Evolutionary conservation across 2,797 vertebrate species (phyloP).

Genomic region (Novumbra hubbsi): DNA sequence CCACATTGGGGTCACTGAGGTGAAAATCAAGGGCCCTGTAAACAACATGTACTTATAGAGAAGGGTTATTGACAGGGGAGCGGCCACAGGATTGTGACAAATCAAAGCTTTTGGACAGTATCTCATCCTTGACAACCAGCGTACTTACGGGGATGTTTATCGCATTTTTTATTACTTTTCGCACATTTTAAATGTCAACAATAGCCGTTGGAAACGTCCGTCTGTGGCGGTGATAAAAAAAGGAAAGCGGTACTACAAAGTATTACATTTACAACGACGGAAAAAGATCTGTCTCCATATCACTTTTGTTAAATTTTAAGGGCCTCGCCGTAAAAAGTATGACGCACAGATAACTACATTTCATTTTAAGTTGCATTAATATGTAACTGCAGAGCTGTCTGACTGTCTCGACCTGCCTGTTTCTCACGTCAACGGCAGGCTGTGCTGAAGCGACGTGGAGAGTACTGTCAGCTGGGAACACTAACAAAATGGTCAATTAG

Average conservation of each 20-base stretch:
- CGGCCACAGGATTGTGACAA: background rate
- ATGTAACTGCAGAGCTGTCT: background rate
- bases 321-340: too few species aligned
- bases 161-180: background rate
- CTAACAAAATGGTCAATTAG: slow-evolving; percentile 69
- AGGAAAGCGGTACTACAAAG: background rate
- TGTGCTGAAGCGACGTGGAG: slow-evolving; percentile 32
- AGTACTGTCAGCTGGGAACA: slow-evolving; percentile 40
- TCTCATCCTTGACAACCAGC: background rate
- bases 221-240: background rate
- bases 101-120: background rate
- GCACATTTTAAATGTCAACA: background rate
- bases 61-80: slow-evolving; percentile 10
- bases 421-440: slow-evolving; percentile 30
- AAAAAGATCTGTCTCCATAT: background rate
- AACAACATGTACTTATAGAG: slow-evolving; percentile 53
- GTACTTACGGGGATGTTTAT: background rate
- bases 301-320: background rate
- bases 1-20: slow-evolving; percentile 67
- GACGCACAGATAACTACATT: background rate
- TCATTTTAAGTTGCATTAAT: background rate
- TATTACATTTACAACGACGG: background rate
- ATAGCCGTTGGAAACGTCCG: background rate
- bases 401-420: slow-evolving; percentile 1
- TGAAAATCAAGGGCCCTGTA: slow-evolving; percentile 50